Evolutionary conservation across 1,140 invertebrate species (phyloP), one percentile per base, ranked within the genome.

Genomic region (Uloborus diversus): DNA sequence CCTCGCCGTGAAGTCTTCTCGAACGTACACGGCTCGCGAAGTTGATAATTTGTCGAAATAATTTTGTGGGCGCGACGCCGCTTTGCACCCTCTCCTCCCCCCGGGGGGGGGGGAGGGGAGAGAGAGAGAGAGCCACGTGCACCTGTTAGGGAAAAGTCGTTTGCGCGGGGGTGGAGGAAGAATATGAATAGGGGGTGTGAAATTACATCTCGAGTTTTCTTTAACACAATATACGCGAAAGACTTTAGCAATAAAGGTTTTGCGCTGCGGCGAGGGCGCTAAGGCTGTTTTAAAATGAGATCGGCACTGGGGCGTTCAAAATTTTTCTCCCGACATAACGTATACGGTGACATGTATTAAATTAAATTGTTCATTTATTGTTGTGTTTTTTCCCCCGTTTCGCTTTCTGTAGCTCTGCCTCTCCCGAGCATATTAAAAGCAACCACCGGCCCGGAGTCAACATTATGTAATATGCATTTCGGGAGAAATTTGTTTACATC

Each of bases 11-110:
- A n/a, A 5, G 13, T 25, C 20, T 4, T 28, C n/a, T 25, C 25
- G 56, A n/a, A 5, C 65, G 13, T 9, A 27, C 69, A 75, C 57
- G 59, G 25, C 59, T 62, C 37, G 33, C 37, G 42, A 47, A 75
- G 57, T 75, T 75, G 71, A 75, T 75, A 75, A 75, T 75, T 75
- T 75, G 71, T 75, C 64, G 71, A 75, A 75, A 75, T 75, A 75
- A 75, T 75, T 75, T 64, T 75, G 71, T 53, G 71, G 71, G 37
- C 42, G 37, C 14, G 20, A 7, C 17, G 37, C n/a, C 32, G 37
- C 64, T n/a, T n/a, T n/a, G n/a, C n/a, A n/a, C n/a, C n/a, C n/a
- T n/a, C n/a, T n/a, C n/a, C n/a, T n/a, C n/a, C n/a, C n/a, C 27
- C 17, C 68, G 42, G 32, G 20, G n/a, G 27, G 49, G 13, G 33